Base-by-base conservation (phyloP, 2,888 invertebrate species). In the Drosophila leonis region DNA sequence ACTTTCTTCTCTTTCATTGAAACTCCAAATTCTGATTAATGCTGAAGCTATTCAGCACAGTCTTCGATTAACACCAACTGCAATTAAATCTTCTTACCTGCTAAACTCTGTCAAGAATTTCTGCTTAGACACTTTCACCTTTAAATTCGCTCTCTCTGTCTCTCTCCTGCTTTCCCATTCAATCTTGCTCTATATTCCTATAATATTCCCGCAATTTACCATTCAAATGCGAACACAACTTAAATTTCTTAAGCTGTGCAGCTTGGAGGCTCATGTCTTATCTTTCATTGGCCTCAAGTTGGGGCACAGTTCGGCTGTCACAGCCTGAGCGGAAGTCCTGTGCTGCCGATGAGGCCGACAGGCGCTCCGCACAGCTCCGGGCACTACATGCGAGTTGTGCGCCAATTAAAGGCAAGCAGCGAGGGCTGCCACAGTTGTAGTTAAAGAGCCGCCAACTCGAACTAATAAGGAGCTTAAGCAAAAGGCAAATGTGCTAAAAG, bases 401-500 rank as follows among this genome's bases (percentile, higher is more conserved):
- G 75, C 64, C 77, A 77, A 77, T 80, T 77, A 77, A 77, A 75
- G 69, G 24, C 65, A 52, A 65, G 44, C 59, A 56, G 59, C 61
- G 62, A 31, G 57, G 35, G 41, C 18, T 15, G 35, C 52, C 52
- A 15, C 10, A 55, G 51, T 18, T 56, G 42, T 68, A 68, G 80
- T 82, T 75, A 65, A 82, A 85, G 75, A 63, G 64, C 35, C 57
- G 49, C 79, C 65, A 71, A 80, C 77, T 59, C 73, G 69, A 69
- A 71, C 81, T 70, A 70, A 80, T 78, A 78, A 80, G 46, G 60
- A 60, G 64, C 66, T 67, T 56, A 80, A 66, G 80, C 57, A 48
- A 71, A 54, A 64, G 56, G 64, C 65, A 69, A 87, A 78, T 78
- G 79, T 75, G 82, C 79, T 65, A 78, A 83, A 71, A 87, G 82